These are phyloP conservation scores for Mohoua ochrocephala DNA, from an alignment of 2,113 vertebrate species.

Conservation along the genomic window DNA sequence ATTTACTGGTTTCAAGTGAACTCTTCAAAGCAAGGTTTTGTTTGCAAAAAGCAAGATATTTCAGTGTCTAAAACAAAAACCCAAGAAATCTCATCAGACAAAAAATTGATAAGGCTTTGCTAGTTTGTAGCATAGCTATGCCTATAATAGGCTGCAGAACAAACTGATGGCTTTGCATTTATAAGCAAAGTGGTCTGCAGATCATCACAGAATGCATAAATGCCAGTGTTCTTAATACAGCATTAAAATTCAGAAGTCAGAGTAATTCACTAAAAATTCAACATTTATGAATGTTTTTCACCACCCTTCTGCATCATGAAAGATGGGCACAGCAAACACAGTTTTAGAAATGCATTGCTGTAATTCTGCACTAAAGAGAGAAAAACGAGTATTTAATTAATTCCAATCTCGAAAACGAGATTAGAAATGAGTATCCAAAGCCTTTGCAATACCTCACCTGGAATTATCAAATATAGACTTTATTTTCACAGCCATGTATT, in stretches of 20 bases:
- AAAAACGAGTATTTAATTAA: too few relatives aligned
- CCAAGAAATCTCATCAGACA: background rate
- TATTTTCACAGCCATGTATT: background rate
- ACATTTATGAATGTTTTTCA: background rate
- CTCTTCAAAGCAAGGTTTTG: background rate
- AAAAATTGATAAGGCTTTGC: background rate
- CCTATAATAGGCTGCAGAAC: background rate
- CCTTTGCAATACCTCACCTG: background rate
- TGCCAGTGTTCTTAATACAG: background rate
- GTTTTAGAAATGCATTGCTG: background rate
- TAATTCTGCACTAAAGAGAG: background rate
- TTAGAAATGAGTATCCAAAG: background rate
- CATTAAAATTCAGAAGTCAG: background rate
- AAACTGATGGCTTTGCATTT: background rate
- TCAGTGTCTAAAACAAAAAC: background rate
- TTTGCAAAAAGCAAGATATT: background rate
- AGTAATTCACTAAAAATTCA: background rate
- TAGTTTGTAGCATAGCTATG: background rate
- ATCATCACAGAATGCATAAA: background rate
- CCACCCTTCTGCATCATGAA: background rate
- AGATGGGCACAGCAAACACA: background rate
- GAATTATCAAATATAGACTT: background rate
- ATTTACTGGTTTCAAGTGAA: background rate
- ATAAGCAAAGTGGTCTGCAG: background rate
- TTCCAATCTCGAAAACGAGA: too few relatives aligned